Percentiles rank a stretch among this genome's conserved stretches.
Evolutionary conservation across 2,113 vertebrate species (phyloP).

Genomic region (Pampusana beccarii): DNA sequence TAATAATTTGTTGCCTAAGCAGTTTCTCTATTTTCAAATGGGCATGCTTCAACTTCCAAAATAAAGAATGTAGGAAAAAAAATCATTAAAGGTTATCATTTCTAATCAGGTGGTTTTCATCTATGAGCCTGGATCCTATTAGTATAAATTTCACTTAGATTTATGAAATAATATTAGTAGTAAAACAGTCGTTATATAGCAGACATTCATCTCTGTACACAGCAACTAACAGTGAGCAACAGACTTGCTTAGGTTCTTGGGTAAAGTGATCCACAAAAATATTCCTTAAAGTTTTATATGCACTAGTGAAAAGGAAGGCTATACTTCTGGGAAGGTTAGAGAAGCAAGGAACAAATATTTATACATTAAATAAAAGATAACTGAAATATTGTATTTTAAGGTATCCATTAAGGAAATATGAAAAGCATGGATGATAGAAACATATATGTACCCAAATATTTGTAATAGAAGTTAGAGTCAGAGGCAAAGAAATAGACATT

Average conservation of each 20-base stretch:
- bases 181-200: neutral
- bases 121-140: neutral
- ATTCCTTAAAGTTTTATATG: neutral
- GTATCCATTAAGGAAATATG: neutral
- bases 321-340: neutral
- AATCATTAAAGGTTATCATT: rapidly evolving
- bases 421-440: neutral
- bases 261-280: neutral
- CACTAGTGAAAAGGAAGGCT: neutral
- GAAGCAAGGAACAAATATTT: neutral
- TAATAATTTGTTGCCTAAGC: neutral
- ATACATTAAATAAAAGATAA: neutral
- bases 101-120: neutral
- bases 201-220: neutral
- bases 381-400: neutral
- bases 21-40: neutral
- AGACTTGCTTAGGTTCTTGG: neutral
- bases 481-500: neutral
- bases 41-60: neutral
- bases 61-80: neutral
- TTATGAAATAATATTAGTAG: neutral
- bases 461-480: neutral
- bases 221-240: neutral
- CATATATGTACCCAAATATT: neutral
- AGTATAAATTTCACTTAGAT: neutral